These are phyloP conservation scores for Myxocyprinus asiaticus DNA, from an alignment of 2,113 vertebrate species.

Conservation along the genomic window DNA sequence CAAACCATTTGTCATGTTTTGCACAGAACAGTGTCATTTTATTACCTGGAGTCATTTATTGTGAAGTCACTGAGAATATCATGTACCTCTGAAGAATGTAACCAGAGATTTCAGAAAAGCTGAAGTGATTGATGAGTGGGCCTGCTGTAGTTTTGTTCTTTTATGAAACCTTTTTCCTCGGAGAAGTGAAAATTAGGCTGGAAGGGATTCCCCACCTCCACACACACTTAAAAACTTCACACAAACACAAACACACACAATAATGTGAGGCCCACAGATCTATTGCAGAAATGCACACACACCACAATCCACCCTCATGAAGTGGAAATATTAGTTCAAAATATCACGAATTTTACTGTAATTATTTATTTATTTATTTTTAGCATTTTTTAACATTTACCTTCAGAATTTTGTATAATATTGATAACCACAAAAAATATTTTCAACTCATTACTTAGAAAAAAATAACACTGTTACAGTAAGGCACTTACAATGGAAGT, in stretches of 20 bases:
- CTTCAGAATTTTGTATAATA: no score
- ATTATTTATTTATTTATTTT: no score
- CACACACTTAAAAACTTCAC: not conserved
- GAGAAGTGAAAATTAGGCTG: conserved; percentile 59
- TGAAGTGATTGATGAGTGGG: conserved; percentile 33
- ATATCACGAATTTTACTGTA: conserved; percentile 62
- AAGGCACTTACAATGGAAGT: no score
- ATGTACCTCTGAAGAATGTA: conserved; percentile 2
- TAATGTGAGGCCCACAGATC: conserved; percentile 45
- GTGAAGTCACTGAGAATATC: conserved; percentile 1
- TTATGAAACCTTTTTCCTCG: conserved; percentile 18
- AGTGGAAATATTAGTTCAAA: conserved; percentile 68
- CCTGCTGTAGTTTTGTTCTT: conserved; percentile 16
- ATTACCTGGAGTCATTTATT: not conserved
- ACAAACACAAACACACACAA: conserved; percentile 54
- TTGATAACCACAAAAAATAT: no score
- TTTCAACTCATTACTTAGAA: no score
- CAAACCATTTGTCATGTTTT: not conserved
- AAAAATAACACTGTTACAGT: no score
- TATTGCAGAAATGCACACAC: conserved; percentile 56
- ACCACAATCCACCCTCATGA: conserved; percentile 60
- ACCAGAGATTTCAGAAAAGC: conserved; percentile 32
- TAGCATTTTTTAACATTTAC: no score
- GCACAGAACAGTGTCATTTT: conserved; percentile 12
- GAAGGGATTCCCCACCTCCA: conserved; percentile 68